phyloP scores from a whole-genome alignment of 2,797 vertebrate genomes.

The Chelon labrosus region DNA sequence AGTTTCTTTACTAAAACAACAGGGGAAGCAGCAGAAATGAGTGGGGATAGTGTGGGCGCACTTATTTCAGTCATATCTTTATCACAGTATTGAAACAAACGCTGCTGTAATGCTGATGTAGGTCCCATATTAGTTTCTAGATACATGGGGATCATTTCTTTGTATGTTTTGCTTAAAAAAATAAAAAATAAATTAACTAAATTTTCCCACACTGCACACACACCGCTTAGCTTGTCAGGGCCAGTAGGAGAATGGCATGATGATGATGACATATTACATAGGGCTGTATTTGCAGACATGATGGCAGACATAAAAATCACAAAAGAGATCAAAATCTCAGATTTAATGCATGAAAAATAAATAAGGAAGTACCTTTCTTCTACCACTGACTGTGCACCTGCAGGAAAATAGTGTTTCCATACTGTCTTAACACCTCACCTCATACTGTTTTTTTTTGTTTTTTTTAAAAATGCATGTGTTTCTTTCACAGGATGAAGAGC shows the following conservation, averaged over 20 bases:
- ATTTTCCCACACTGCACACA: not conserved
- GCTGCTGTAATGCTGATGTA: no score
- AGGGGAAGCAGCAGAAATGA: no score
- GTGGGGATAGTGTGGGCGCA: no score
- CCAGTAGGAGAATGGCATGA: constrained; percentile 12
- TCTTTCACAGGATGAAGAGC: constrained; percentile 55
- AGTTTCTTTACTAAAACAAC: no score
- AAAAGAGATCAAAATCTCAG: no score
- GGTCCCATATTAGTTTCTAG: not conserved
- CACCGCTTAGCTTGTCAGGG: constrained; percentile 8
- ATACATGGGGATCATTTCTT: not conserved
- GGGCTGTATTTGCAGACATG: not conserved
- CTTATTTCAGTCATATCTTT: no score
- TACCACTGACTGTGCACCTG: not conserved
- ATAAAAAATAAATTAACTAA: not conserved
- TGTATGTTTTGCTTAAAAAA: not conserved
- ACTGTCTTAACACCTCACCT: no score
- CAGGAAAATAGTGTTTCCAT: not conserved
- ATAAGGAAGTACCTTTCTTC: not conserved
- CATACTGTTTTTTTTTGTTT: not conserved
- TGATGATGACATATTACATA: not conserved
- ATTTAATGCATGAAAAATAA: no score
- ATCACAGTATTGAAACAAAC: no score
- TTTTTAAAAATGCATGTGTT: not conserved
- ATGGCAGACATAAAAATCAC: no score